Evolutionary conservation across 1,140 invertebrate genomes (phyloP), one percentile per base, ranked within the genome.

Genomic region (Lamellibrachia luymesi): DNA sequence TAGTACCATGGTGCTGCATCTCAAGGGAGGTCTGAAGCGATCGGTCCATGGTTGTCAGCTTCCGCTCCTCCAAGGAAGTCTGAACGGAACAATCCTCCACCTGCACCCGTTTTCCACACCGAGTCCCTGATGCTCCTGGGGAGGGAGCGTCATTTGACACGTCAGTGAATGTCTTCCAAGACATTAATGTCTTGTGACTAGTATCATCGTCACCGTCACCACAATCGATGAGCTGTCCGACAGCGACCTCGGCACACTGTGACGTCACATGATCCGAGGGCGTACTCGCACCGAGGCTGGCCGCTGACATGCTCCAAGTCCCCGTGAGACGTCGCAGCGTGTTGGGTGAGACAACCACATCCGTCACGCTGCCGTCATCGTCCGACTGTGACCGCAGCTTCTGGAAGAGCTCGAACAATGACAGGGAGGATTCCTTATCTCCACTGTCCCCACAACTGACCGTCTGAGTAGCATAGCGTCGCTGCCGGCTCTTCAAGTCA

Each of bases 41-140:
- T 22, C 90, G 51, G 93, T 90, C 90, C 25, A 50, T 50, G 80
- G 49, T 92, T 64, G 50, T 64, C 10, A 92, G 92, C 17, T 50
- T 90, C 90, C 49, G n/a, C 27, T 92, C 51, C 50, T 92, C 52
- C 27, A 93, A 22, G 13, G 93, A 94, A 51, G 93, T 94, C 92
- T 94, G 93, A 51, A 93, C 90, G 4, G 90, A 52, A 64, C 92
- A 93, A 50, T 94, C 92, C 22, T 93, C 38, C 10, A 93, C 50
- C 92, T 92, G 52, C 92, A 92, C 92, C 22, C 90, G 22, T 38
- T 91, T 91, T n/a, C 50, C 90, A 91, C 90, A n/a, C 4, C 4
- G 8, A 4, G 13, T 51, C 64, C 64, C 64, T 80, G 13, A 80
- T 22, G 17, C 25, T 80, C 64, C 64, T 22, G 13, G 64, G 38